A percentile compares a stretch with the other conserved stretches of the same genome.
These are phyloP conservation scores for Leucoma salicis DNA, from an alignment of 2,888 invertebrate genomes.

Conservation along the genomic window DNA sequence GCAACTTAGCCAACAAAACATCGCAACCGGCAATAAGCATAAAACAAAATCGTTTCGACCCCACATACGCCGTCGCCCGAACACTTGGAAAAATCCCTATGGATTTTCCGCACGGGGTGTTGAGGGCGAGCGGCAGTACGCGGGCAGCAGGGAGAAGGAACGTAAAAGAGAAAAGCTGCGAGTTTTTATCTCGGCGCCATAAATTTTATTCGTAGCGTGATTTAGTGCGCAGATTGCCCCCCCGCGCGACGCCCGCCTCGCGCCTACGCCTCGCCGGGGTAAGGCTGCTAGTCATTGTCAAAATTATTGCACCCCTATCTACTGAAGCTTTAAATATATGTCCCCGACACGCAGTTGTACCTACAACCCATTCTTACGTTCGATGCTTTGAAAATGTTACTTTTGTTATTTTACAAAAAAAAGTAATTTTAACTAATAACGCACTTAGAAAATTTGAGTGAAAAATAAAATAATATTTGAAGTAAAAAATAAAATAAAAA, in stretches of 20 bases:
- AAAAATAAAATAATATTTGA: no score
- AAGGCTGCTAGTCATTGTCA: constrained; percentile 83
- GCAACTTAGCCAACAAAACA: constrained; percentile 80
- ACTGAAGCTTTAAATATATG: constrained; percentile 82
- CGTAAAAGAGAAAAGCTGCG: constrained; percentile 84
- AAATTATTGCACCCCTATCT: constrained; percentile 83
- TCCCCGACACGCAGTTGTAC: constrained; percentile 75
- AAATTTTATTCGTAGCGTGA: constrained; percentile 84
- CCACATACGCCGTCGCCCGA: constrained; percentile 79
- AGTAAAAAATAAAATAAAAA: constrained; percentile 37
- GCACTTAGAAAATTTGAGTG: constrained; percentile 18
- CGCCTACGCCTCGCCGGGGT: constrained; percentile 78
- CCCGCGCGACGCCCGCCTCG: constrained; percentile 62
- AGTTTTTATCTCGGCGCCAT: constrained; percentile 84
- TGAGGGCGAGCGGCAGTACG: constrained; percentile 39
- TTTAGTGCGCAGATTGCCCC: constrained; percentile 83
- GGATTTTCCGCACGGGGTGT: constrained; percentile 74
- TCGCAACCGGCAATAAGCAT: constrained; percentile 78
- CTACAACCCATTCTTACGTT: constrained; percentile 67
- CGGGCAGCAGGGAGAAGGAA: constrained; percentile 66
- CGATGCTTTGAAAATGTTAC: constrained; percentile 41
- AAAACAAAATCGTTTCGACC: constrained; percentile 81
- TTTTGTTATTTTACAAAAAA: constrained; percentile 44
- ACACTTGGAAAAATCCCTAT: constrained; percentile 82
- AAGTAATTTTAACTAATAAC: constrained; percentile 26